Evolutionary conservation across 2,113 vertebrate species (phyloP).

Genomic region (Xenopus tropicalis): UCB_Xtro_10.0 CM004448.2:57692501-57693000

Average conservation of each 20-base stretch:
- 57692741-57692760: slow-evolving; percentile 24
- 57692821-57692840: slow-evolving; percentile 21
- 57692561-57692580: neutral
- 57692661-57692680: neutral
- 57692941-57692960: neutral
- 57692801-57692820: slow-evolving; percentile 25
- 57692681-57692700: slow-evolving; percentile 1
- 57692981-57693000: slow-evolving; percentile 35
- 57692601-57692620: slow-evolving; percentile 3
- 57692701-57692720: neutral
- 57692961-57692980: slow-evolving; percentile 42
- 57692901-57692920: neutral
- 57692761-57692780: slow-evolving; percentile 17
- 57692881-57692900: neutral
- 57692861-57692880: slow-evolving; percentile 14
- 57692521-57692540: neutral
- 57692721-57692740: slow-evolving; percentile 31
- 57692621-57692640: neutral
- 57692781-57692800: slow-evolving; percentile 18
- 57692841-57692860: slow-evolving; percentile 9
- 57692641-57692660: slow-evolving; percentile 3
- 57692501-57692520: neutral
- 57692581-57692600: slow-evolving; percentile 1
- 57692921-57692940: neutral
- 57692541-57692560: neutral